These are phyloP conservation scores for Arrhamphus sclerolepis DNA, from an alignment of 2,797 vertebrate genomes.

Conservation along the genomic window DNA sequence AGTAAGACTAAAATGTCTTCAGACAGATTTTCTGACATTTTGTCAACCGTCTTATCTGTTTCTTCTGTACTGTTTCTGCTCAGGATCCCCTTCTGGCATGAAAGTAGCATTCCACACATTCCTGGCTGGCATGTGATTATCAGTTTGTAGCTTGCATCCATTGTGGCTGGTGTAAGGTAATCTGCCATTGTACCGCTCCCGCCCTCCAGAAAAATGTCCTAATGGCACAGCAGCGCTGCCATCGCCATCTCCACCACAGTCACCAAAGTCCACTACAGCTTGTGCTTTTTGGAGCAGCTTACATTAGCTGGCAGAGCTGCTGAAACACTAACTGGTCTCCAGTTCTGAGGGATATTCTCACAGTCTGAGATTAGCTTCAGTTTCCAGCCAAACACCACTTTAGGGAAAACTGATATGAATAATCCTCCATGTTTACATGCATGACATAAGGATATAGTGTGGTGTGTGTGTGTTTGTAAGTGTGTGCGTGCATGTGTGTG, in stretches of 20 bases:
- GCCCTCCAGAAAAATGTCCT: constrained; percentile 53
- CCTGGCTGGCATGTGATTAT: constrained; percentile 70
- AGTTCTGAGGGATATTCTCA: constrained; percentile 39
- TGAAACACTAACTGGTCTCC: constrained; percentile 47
- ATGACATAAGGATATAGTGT: constrained; percentile 60
- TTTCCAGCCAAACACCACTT: constrained; percentile 62
- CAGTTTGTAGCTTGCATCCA: constrained; percentile 51
- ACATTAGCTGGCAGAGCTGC: constrained; percentile 17
- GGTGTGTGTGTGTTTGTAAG: constrained; percentile 15
- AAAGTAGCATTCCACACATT: constrained; percentile 72
- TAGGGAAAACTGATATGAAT: constrained; percentile 74
- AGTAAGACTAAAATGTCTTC: constrained; percentile 4
- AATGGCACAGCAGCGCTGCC: constrained; percentile 34
- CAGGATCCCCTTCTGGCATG: constrained; percentile 44
- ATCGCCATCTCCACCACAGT: constrained; percentile 8
- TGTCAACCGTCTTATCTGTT: not conserved
- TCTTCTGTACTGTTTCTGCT: constrained; percentile 36
- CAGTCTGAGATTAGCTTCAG: constrained; percentile 61
- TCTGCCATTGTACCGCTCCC: constrained; percentile 51
- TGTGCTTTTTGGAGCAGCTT: constrained; percentile 17
- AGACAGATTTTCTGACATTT: constrained; percentile 13
- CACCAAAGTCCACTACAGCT: constrained; percentile 14
- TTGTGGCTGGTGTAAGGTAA: constrained; percentile 69
- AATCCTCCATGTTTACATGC: constrained; percentile 71
- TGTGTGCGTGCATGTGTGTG: constrained; percentile 14